phyloP scores from a whole-genome alignment of 2,113 vertebrate genomes.

The Nannobrachium achirus region DNA sequence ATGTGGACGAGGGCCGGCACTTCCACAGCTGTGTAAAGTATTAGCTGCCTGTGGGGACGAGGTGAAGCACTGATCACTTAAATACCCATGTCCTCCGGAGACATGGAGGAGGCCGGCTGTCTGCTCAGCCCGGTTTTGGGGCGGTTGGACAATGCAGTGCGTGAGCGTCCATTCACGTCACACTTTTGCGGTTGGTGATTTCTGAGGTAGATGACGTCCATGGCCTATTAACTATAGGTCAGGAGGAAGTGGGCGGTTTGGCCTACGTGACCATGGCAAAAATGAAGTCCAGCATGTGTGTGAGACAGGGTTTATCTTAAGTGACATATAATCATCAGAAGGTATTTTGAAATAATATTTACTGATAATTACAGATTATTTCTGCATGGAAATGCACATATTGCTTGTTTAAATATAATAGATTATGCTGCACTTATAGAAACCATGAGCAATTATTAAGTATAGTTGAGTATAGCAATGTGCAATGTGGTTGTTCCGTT shows the following conservation, averaged over 20 bases:
- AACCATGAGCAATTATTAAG: neutral
- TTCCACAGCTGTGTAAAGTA: constrained; percentile 77
- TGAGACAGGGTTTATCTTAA: neutral
- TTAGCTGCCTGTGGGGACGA: constrained; percentile 67
- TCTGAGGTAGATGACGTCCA: constrained; percentile 44
- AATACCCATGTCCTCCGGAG: constrained; percentile 65
- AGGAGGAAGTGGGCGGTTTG: constrained; percentile 63
- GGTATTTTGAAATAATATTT: neutral
- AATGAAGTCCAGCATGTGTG: neutral
- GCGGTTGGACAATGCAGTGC: constrained; percentile 49
- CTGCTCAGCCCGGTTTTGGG: constrained; percentile 53
- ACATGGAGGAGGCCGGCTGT: constrained; percentile 67
- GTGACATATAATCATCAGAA: neutral
- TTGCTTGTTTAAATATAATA: neutral
- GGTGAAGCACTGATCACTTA: constrained; percentile 58
- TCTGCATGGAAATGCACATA: neutral
- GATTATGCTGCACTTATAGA: neutral
- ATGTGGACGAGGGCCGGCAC: constrained; percentile 24
- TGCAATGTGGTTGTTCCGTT: neutral
- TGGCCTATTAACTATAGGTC: constrained; percentile 47
- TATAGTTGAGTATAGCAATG: neutral
- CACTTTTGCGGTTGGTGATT: constrained; percentile 27
- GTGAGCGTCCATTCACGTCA: constrained; percentile 46
- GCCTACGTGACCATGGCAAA: constrained; percentile 60
- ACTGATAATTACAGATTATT: neutral